A percentile compares a stretch with the other conserved stretches of the same genome.
Evolutionary conservation across 2,113 vertebrate species (phyloP).

Genomic region (Halichoerus grypus): DNA sequence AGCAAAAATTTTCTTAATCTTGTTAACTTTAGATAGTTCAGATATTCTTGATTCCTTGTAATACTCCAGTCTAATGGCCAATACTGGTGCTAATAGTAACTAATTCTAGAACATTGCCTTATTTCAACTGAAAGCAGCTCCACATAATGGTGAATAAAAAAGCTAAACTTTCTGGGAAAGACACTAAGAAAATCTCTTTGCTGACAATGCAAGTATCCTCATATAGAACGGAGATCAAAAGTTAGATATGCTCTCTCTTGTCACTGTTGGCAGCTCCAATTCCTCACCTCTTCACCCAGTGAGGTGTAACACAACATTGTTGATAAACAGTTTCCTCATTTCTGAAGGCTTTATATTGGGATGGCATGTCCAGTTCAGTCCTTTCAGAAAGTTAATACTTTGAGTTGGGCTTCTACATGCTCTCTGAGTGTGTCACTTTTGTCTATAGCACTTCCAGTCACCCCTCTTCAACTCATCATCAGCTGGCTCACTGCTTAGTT

Average conservation of each 20-base stretch:
- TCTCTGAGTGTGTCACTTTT: not conserved
- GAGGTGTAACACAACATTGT: not conserved
- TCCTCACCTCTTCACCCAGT: not conserved
- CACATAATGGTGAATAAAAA: not conserved
- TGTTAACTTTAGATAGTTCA: not conserved
- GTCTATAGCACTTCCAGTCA: not conserved
- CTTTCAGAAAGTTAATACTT: conserved; percentile 7
- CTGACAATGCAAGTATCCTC: not conserved
- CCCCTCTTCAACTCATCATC: not conserved
- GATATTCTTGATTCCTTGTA: not conserved
- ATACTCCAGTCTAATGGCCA: not conserved
- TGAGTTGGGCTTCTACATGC: not conserved
- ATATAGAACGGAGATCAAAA: conserved; percentile 32
- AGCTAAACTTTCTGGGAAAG: not conserved
- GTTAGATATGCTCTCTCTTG: conserved; percentile 1
- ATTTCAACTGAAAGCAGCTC: not conserved
- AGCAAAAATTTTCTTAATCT: not conserved
- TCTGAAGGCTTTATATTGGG: not conserved
- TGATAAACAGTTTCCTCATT: conserved; percentile 52
- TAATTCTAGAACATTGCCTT: not conserved
- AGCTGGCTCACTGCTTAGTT: not conserved
- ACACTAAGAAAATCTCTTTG: conserved; percentile 37
- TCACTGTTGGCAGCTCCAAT: not conserved
- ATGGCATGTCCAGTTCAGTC: not conserved
- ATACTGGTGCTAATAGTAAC: not conserved